Percentiles rank a stretch among this genome's conserved stretches.
Evolutionary conservation across 2,888 invertebrate genomes (phyloP).

Genomic region (Eugnorisma glareosa): DNA sequence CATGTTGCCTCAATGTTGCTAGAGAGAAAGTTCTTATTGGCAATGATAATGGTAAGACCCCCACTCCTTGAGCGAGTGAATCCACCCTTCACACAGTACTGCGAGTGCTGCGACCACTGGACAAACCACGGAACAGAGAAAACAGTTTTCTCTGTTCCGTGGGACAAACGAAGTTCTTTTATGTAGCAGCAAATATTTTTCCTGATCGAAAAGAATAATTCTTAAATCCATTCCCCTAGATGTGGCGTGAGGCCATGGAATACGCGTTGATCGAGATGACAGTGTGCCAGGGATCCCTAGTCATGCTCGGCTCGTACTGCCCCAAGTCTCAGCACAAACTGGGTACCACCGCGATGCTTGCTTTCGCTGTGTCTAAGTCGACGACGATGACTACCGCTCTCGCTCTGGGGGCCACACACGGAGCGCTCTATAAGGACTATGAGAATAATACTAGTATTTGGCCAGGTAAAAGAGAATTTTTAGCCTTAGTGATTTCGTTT

Average conservation of each 20-base stretch:
- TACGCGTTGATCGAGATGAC: constrained; percentile 84
- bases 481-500: neutral
- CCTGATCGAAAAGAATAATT: neutral
- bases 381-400: constrained; percentile 77
- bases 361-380: constrained; percentile 79
- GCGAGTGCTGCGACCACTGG: too few relatives aligned
- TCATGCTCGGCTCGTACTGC: constrained; percentile 84
- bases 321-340: constrained; percentile 79
- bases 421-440: constrained; percentile 81
- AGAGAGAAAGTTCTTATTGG: neutral
- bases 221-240: constrained; percentile 67
- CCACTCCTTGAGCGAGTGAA: neutral
- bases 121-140: too few relatives aligned
- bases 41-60: neutral
- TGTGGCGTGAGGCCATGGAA: constrained; percentile 87
- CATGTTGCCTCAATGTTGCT: neutral
- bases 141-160: too few relatives aligned
- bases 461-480: constrained; percentile 73
- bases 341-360: constrained; percentile 76
- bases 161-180: neutral
- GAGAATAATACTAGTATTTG: constrained; percentile 78
- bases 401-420: constrained; percentile 81
- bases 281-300: constrained; percentile 81
- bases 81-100: neutral
- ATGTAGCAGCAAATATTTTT: neutral